phyloP scores from a whole-genome alignment of 2,888 invertebrate species.

The Netelia melanura region DNA sequence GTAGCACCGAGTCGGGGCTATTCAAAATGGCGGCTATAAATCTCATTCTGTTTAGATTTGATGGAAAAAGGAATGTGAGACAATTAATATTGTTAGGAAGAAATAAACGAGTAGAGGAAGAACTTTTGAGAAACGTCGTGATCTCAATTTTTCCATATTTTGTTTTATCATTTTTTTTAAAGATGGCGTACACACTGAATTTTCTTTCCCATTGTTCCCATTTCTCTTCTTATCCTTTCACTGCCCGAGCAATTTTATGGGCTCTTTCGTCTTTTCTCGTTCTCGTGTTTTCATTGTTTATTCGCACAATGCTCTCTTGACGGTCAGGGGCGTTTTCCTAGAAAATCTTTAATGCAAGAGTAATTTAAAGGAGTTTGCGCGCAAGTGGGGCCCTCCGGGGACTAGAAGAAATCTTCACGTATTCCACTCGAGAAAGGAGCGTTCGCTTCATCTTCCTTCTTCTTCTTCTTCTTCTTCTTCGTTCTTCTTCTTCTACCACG shows the following conservation, averaged over 20 bases:
- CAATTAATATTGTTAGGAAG: too few species aligned
- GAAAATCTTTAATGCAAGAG: conserved; percentile 9
- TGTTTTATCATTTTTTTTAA: neutral
- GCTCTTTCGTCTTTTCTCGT: neutral
- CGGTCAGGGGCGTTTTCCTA: conserved; percentile 1
- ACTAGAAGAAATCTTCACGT: conserved; percentile 30
- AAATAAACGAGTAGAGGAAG: too few species aligned
- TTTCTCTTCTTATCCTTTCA: neutral
- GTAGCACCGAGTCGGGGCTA: too few species aligned
- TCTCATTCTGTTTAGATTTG: too few species aligned
- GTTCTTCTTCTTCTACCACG: conserved; percentile 17
- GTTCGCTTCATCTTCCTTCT: conserved; percentile 26
- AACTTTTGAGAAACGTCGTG: too few species aligned
- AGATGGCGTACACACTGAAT: neutral
- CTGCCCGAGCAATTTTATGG: neutral
- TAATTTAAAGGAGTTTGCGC: conserved; percentile 1
- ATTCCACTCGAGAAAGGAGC: conserved; percentile 17
- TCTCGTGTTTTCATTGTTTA: neutral
- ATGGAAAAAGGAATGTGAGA: too few species aligned
- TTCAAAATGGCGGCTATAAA: too few species aligned
- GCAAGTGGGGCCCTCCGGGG: neutral
- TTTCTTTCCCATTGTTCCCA: neutral
- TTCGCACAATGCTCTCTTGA: neutral
- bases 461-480: conserved; percentile 30
- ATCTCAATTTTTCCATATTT: neutral